A percentile compares a stretch with the other conserved stretches of the same genome.
These are phyloP conservation scores for Petrophora chlorosata DNA, from an alignment of 2,888 invertebrate species.

Conservation along the genomic window DNA sequence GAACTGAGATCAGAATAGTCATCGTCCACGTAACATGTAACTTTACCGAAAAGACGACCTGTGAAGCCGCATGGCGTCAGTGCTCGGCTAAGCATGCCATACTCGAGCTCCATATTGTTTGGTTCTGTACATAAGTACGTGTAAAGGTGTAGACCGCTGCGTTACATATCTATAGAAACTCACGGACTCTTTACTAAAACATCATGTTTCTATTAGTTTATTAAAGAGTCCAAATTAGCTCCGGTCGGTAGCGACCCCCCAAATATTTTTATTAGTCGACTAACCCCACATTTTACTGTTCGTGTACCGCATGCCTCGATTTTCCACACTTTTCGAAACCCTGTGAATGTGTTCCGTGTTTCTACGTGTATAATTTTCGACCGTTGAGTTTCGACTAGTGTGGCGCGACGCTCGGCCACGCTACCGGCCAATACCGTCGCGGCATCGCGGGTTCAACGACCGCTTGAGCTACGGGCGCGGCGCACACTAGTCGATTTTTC, in stretches of 20 bases:
- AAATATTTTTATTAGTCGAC: slow-evolving; percentile 64
- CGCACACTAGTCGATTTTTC: slow-evolving; percentile 47
- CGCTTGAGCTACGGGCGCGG: slow-evolving; percentile 22
- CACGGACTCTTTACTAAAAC: slow-evolving; percentile 26
- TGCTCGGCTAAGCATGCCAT: slow-evolving; percentile 57
- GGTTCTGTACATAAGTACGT: slow-evolving; percentile 59
- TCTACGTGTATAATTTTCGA: slow-evolving; percentile 51
- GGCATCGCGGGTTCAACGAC: slow-evolving; percentile 33
- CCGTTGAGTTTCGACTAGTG: slow-evolving; percentile 47
- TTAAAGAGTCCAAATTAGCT: slow-evolving; percentile 20
- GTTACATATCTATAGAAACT: slow-evolving; percentile 4
- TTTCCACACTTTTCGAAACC: slow-evolving; percentile 59
- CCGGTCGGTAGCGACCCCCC: slow-evolving; percentile 62
- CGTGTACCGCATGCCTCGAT: slow-evolving; percentile 70
- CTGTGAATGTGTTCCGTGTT: slow-evolving; percentile 74
- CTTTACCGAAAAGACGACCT: background rate
- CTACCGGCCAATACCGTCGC: slow-evolving; percentile 42
- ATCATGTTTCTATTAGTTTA: slow-evolving; percentile 17
- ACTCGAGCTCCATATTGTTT: slow-evolving; percentile 54
- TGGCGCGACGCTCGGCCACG: slow-evolving; percentile 34
- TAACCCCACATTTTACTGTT: slow-evolving; percentile 58
- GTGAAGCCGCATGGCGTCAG: slow-evolving; percentile 38
- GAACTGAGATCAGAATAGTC: background rate
- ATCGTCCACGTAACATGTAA: background rate
- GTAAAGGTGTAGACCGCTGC: slow-evolving; percentile 45